A percentile compares a stretch with the other conserved stretches of the same genome.
These are phyloP conservation scores for Cardiocondyla obscurior DNA, from an alignment of 1,140 invertebrate genomes.

Conservation along the genomic window DNA sequence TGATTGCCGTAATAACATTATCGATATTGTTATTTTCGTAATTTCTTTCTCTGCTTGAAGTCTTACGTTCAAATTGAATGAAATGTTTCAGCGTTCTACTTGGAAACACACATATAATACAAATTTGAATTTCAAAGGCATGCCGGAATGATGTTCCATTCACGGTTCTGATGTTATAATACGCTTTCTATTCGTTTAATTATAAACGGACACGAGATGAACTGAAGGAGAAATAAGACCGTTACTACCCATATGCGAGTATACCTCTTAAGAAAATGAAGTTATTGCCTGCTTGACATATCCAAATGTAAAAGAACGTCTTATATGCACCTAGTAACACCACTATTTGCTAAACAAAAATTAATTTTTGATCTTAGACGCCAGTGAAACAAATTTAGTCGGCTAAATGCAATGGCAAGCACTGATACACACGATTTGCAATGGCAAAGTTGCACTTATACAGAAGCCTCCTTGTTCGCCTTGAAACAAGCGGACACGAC, in stretches of 20 bases:
- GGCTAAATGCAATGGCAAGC: constrained; percentile 1
- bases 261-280: neutral
- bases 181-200: neutral
- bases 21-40: neutral
- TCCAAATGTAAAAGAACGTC: neutral
- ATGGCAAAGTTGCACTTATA: constrained; percentile 1
- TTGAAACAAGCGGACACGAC: constrained; percentile 52
- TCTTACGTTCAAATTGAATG: neutral
- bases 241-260: neutral
- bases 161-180: neutral
- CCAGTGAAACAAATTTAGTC: constrained; percentile 13
- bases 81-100: neutral
- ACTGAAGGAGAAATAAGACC: neutral
- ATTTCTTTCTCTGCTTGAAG: neutral
- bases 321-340: constrained; percentile 2
- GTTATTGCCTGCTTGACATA: neutral
- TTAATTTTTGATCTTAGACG: neutral
- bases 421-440: constrained; percentile 10
- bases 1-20: neutral
- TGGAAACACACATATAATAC: neutral
- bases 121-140: neutral
- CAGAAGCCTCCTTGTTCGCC: constrained; percentile 58
- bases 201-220: neutral
- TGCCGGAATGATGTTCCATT: neutral
- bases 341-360: neutral